Conservation (phyloP, 2,888 invertebrate species). For the Dasypogon diadema region DNA sequence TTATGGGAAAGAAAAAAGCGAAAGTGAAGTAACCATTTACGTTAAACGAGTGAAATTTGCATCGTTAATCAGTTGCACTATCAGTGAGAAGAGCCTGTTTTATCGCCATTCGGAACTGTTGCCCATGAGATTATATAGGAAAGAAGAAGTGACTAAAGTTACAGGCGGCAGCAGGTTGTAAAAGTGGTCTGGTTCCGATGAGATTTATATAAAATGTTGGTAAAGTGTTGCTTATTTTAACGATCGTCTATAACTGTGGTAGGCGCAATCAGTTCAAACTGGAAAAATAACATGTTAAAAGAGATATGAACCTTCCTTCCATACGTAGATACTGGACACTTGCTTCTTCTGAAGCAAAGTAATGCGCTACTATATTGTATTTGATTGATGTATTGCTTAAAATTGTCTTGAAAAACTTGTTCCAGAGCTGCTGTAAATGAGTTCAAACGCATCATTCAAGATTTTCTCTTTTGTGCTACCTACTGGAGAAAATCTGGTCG, state of each 20-base stretch:
- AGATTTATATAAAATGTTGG: not conserved
- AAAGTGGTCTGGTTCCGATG: not conserved
- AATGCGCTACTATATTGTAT: too few species aligned
- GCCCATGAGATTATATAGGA: not conserved
- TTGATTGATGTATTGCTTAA: not conserved
- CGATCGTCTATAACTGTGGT: conserved; percentile 1
- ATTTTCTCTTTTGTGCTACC: not conserved
- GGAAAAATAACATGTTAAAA: conserved; percentile 6
- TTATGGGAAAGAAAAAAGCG: conserved; percentile 38
- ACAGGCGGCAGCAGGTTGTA: not conserved
- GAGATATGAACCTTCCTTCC: not conserved
- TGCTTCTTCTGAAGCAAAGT: not conserved
- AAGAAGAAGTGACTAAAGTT: not conserved
- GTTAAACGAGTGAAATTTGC: conserved; percentile 28
- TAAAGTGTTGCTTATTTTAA: not conserved
- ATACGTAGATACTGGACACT: not conserved
- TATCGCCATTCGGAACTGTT: not conserved
- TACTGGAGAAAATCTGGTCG: too few species aligned
- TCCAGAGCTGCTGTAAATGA: not conserved
- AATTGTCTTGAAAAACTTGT: not conserved
- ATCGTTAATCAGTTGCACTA: not conserved
- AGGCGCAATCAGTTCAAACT: conserved; percentile 18
- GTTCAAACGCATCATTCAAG: not conserved
- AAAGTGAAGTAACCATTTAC: conserved; percentile 36
- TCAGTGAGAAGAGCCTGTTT: not conserved